Evolutionary conservation across 2,113 vertebrate species (phyloP).

Genomic region (Baryphthengus martii): DNA sequence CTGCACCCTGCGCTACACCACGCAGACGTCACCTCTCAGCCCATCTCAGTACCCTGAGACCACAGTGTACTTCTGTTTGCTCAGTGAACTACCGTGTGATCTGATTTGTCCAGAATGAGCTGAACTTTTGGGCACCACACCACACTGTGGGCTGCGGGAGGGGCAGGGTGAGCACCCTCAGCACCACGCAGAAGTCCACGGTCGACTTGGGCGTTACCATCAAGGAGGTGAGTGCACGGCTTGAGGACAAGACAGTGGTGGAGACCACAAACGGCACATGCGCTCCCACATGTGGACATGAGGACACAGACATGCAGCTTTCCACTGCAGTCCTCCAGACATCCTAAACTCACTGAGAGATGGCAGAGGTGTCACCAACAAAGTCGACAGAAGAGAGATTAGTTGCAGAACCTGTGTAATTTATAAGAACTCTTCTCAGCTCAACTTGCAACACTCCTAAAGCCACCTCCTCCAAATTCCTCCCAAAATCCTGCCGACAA

Average conservation of each 20-base stretch:
- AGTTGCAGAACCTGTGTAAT: neutral
- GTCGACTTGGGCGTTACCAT: neutral
- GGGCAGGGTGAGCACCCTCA: neutral
- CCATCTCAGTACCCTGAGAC: neutral
- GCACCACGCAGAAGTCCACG: neutral
- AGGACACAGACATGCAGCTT: neutral
- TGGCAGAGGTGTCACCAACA: neutral
- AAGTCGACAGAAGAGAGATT: neutral
- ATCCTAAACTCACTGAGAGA: neutral
- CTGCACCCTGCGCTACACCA: neutral
- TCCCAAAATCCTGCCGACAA: neutral
- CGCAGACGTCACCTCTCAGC: neutral
- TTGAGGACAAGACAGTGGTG: neutral
- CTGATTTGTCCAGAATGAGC: neutral
- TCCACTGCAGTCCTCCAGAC: neutral
- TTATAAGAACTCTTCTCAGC: neutral
- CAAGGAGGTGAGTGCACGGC: fast-evolving
- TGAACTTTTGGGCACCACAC: neutral
- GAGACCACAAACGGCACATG: neutral
- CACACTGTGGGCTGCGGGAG: fast-evolving
- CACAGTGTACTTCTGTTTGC: neutral
- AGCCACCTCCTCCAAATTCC: neutral
- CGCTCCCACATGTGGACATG: neutral
- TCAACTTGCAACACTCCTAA: neutral
- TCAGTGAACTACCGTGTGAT: neutral